Percentiles rank a stretch among this genome's conserved stretches.
Evolutionary conservation across 2,888 invertebrate species (phyloP).

Genomic region (Anarsia innoxiella): DNA sequence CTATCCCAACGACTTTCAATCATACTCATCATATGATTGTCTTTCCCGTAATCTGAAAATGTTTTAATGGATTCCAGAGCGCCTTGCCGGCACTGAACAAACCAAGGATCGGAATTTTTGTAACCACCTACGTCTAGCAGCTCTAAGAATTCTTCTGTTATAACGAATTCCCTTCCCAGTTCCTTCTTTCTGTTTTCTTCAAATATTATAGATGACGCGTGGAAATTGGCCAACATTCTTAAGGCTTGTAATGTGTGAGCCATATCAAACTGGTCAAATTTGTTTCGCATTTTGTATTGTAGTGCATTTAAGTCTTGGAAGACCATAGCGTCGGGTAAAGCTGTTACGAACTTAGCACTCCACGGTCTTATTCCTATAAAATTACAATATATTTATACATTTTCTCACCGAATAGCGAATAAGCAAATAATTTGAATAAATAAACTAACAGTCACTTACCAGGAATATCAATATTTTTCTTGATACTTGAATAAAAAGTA

Average conservation of each 20-base stretch:
- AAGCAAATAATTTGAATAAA: no score
- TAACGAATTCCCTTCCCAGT: constrained; percentile 23
- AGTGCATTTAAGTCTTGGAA: constrained; percentile 55
- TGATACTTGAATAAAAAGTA: constrained; percentile 46
- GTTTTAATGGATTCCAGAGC: constrained; percentile 44
- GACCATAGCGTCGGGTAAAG: constrained; percentile 45
- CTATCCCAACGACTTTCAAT: constrained; percentile 43
- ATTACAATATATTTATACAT: constrained; percentile 3
- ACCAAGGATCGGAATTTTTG: constrained; percentile 40
- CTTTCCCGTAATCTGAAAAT: constrained; percentile 43
- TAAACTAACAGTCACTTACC: constrained; percentile 35
- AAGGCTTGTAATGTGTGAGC: constrained; percentile 63
- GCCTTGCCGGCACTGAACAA: constrained; percentile 48
- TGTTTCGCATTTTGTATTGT: constrained; percentile 43
- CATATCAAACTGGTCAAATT: constrained; percentile 55
- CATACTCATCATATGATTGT: constrained; percentile 23
- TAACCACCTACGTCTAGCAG: constrained; percentile 43
- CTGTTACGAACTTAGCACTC: constrained; percentile 43
- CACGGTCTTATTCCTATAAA: constrained; percentile 47
- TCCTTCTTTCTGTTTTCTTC: constrained; percentile 56
- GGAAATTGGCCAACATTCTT: constrained; percentile 62
- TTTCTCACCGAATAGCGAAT: no score
- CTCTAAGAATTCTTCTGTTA: constrained; percentile 40
- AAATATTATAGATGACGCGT: constrained; percentile 67
- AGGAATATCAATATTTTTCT: constrained; percentile 34